Conservation (phyloP, 2,113 vertebrate species). For the Columba livia region DNA sequence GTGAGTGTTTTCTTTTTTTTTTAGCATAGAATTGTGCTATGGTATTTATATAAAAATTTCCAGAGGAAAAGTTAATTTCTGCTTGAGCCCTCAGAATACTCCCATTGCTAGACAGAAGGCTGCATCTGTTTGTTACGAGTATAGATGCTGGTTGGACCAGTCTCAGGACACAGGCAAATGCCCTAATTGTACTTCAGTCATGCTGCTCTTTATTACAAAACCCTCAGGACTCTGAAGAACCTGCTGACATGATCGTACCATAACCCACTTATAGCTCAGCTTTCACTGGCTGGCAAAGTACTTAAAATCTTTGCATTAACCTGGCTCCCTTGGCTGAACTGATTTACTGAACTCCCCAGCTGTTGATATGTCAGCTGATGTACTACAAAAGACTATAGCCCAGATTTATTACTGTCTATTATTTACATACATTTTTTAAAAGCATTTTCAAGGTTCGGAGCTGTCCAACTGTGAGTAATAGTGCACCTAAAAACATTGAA, state of each 20-base stretch:
- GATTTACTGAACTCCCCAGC: not conserved
- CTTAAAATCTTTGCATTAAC: not conserved
- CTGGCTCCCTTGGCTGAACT: not conserved
- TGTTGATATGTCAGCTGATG: not conserved
- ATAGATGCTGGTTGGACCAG: not conserved
- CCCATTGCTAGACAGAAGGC: not conserved
- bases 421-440: not conserved
- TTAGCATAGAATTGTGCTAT: not conserved
- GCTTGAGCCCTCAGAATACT: not conserved
- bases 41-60: not conserved
- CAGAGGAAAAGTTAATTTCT: not conserved
- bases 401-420: not conserved
- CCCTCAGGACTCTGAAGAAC: not conserved
- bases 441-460: not conserved
- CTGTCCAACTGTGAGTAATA: not conserved
- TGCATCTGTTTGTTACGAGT: fast-evolving
- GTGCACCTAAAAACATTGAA: not conserved
- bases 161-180: not conserved
- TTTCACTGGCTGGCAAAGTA: not conserved
- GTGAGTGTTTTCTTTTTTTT: not conserved
- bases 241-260: not conserved
- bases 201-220: not conserved
- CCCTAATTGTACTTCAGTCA: not conserved
- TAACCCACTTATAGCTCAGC: slow-evolving; percentile 3
- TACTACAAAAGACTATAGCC: not conserved